Conservation (phyloP, 53 echinoderm and acorn worm genomes). For the Stichopus horrens region DNA sequence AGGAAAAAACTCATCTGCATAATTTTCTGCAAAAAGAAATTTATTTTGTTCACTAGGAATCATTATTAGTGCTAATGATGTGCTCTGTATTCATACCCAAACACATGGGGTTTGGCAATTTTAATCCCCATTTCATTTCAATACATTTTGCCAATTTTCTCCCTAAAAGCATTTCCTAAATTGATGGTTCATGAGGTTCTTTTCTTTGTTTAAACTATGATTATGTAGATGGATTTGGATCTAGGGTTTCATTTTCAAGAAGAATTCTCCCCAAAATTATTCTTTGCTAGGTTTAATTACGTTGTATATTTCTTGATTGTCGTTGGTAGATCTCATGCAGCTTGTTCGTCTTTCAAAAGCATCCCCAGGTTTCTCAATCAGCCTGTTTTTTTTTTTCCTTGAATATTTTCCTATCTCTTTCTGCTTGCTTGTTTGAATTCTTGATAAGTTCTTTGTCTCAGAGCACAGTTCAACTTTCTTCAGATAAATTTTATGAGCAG, state of each 20-base stretch:
- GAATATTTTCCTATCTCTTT: not conserved
- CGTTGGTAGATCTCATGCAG: not conserved
- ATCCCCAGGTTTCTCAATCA: constrained; percentile 4
- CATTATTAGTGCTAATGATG: not conserved
- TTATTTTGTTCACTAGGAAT: not conserved
- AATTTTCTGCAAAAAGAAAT: not conserved
- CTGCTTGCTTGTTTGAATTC: not conserved
- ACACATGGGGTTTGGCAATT: not conserved
- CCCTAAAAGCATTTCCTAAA: not conserved
- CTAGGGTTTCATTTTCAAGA: not conserved
- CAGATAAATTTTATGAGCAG: not conserved
- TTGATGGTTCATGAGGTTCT: not conserved
- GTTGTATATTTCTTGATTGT: not conserved
- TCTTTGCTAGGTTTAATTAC: not conserved
- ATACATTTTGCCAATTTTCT: not conserved
- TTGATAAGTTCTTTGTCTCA: not conserved
- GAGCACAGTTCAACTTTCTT: not conserved
- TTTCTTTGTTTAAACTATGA: not conserved
- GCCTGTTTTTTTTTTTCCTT: not conserved
- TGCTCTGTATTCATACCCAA: not conserved
- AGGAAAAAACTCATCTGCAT: not conserved
- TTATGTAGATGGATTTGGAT: constrained; percentile 3
- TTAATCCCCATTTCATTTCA: not conserved
- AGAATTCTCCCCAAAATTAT: not conserved
- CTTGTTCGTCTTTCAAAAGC: not conserved